Percentiles rank a stretch among this genome's conserved stretches.
phyloP scores from a whole-genome alignment of 1,140 invertebrate genomes.

The Danaus plexippus region DNA sequence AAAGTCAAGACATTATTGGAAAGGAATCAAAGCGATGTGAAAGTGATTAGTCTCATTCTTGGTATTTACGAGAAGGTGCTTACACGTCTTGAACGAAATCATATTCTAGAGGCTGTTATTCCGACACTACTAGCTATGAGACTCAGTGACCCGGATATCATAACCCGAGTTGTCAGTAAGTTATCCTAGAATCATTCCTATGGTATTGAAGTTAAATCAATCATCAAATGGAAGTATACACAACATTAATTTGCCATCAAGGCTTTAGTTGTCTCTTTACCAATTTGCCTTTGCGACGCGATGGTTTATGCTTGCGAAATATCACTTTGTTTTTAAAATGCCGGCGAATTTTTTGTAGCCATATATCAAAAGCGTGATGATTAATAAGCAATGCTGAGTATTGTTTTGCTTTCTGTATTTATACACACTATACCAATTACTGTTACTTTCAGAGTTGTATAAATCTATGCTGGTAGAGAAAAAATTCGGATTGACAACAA shows the following conservation, averaged over 20 bases:
- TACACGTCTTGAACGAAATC: slow-evolving; percentile 85
- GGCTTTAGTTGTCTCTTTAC: too few species aligned
- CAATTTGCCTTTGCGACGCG: too few species aligned
- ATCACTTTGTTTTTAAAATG: too few species aligned
- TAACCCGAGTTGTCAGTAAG: slow-evolving; percentile 87
- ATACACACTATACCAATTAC: too few species aligned
- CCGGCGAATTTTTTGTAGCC: too few species aligned
- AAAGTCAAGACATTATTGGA: slow-evolving; percentile 92
- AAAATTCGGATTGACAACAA: slow-evolving; percentile 92
- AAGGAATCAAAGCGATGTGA: slow-evolving; percentile 84
- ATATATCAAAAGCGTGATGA: too few species aligned
- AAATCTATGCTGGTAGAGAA: slow-evolving; percentile 92
- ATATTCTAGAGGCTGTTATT: slow-evolving; percentile 92
- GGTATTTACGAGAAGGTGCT: slow-evolving; percentile 85
- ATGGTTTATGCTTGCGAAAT: too few species aligned
- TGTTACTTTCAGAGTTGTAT: slow-evolving; percentile 85
- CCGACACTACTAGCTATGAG: slow-evolving; percentile 91
- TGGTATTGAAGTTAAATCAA: too few species aligned
- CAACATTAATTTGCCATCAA: too few species aligned
- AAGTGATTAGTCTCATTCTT: slow-evolving; percentile 83
- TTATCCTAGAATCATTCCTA: slow-evolving; percentile 32
- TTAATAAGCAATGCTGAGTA: not conserved
- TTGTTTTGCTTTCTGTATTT: slow-evolving; percentile 3
- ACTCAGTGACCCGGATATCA: slow-evolving; percentile 87
- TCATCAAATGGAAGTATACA: too few species aligned